Evolutionary conservation across 2,113 vertebrate genomes (phyloP), one percentile per base, ranked within the genome.

Genomic region (Chaenogobius annularis): DNA sequence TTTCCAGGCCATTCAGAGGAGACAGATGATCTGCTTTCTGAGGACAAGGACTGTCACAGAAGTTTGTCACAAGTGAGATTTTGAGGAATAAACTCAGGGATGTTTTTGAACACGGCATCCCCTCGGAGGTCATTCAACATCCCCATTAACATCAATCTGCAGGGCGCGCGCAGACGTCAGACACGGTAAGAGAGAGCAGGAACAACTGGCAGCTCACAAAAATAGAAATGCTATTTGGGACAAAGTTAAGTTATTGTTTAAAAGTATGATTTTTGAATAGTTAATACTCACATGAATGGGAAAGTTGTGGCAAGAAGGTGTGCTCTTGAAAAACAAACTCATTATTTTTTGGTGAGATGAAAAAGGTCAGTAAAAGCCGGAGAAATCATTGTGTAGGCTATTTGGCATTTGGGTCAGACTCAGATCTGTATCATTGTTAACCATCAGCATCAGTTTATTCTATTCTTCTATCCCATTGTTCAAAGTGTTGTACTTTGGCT

Each of bases 71-170:
- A 64, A 80, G 22, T 56, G 43, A 14, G 26, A 40, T n/a, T 50
- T 75, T 54, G 56, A 19, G 61, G 22, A 61, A 40, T 22, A 78
- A 67, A 72, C 77, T 81, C 63, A 69, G 83, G 73, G 48, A 92
- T 89, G 89, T 87, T 88, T 72, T 77, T 91, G 75, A 92, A 89
- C 79, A 67, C 82, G 40, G 43, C 78, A 7, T 88, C 89, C 69
- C 88, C 90, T 67, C 90, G 92, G 86, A 91, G 90, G 83, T 94
- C 93, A 4, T 93, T 94, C 83, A 93, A 78, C 82, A 77, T 95
- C 70, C 95, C 94, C 8, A 89, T 96, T 80, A 94, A 92, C 84
- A 95, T 94, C 70, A 95, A 93, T 69, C 91, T 96, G 78, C 94
- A 93, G 73, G 91, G 91, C 5, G 83, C 89, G 72, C 90, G 86